Evolutionary conservation across 1,140 invertebrate species (phyloP).

Genomic region (Papilio helenus): DNA sequence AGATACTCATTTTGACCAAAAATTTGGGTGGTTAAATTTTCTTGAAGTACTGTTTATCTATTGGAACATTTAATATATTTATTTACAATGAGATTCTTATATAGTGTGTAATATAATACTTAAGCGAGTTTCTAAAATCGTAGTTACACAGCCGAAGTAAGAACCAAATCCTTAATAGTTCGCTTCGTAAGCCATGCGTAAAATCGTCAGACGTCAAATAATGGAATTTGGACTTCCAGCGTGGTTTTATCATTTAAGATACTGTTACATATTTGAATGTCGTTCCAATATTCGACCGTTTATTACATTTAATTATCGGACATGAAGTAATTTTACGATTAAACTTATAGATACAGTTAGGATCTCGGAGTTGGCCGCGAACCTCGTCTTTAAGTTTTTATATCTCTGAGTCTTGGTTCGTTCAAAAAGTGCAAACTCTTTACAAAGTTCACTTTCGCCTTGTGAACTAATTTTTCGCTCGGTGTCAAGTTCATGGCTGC

Average conservation of each 20-base stretch:
- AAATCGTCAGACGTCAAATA: too few species aligned
- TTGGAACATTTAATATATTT: not conserved
- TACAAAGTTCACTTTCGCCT: conserved; percentile 82
- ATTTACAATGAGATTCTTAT: not conserved
- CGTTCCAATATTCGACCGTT: too few species aligned
- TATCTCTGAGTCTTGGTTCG: conserved; percentile 76
- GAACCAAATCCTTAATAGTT: too few species aligned
- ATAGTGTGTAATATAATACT: not conserved
- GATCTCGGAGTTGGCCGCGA: conserved; percentile 41
- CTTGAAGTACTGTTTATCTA: not conserved
- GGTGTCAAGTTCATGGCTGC: conserved; percentile 80
- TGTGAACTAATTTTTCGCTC: conserved; percentile 82
- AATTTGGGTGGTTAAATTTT: not conserved
- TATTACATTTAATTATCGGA: not conserved
- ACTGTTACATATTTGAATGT: too few species aligned
- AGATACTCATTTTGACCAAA: not conserved
- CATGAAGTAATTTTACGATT: not conserved
- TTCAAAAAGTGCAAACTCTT: conserved; percentile 80
- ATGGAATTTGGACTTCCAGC: too few species aligned
- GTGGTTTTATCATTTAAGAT: too few species aligned
- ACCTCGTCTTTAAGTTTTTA: conserved; percentile 66
- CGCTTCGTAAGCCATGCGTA: too few species aligned
- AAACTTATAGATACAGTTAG: not conserved
- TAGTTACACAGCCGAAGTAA: not conserved
- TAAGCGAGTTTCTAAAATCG: not conserved